A percentile compares a stretch with the other conserved stretches of the same genome.
Conservation (phyloP, 1,140 invertebrate genomes). For the Meloidogyne floridensis region DNA sequence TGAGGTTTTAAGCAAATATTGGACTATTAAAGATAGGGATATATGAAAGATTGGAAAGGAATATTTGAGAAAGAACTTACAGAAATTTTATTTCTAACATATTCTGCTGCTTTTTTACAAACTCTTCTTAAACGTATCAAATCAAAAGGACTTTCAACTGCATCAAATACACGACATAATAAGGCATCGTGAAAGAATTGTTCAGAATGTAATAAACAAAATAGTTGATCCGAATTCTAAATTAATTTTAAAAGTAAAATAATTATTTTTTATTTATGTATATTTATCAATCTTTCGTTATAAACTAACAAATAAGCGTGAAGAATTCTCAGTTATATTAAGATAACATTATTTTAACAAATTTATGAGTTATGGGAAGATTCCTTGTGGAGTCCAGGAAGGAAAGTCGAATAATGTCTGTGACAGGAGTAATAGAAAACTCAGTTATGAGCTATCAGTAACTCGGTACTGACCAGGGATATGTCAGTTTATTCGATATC, state of each 20-base stretch:
- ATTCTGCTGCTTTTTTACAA: conserved; percentile 13
- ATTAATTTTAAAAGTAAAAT: neutral
- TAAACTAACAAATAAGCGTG: too few species aligned
- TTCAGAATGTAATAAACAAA: neutral
- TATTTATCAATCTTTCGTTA: too few species aligned
- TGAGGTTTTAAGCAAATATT: too few species aligned
- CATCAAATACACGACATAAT: conserved; percentile 19
- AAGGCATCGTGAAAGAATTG: conserved; percentile 7
- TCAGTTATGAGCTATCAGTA: too few species aligned
- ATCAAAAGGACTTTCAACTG: conserved; percentile 23
- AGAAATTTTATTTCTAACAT: conserved; percentile 16
- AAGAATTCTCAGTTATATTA: too few species aligned
- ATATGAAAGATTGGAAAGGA: neutral
- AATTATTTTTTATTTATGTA: neutral
- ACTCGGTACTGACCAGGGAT: too few species aligned
- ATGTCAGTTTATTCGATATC: too few species aligned
- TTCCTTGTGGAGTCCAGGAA: too few species aligned
- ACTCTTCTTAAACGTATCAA: conserved; percentile 8
- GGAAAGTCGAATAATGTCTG: too few species aligned
- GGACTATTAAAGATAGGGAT: neutral
- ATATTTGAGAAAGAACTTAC: neutral
- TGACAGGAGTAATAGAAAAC: too few species aligned
- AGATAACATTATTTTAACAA: too few species aligned
- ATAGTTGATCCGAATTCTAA: neutral
- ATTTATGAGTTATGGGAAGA: too few species aligned